Evolutionary conservation across 2,113 vertebrate species (phyloP).

Genomic region (Eupsittula cactorum): DNA sequence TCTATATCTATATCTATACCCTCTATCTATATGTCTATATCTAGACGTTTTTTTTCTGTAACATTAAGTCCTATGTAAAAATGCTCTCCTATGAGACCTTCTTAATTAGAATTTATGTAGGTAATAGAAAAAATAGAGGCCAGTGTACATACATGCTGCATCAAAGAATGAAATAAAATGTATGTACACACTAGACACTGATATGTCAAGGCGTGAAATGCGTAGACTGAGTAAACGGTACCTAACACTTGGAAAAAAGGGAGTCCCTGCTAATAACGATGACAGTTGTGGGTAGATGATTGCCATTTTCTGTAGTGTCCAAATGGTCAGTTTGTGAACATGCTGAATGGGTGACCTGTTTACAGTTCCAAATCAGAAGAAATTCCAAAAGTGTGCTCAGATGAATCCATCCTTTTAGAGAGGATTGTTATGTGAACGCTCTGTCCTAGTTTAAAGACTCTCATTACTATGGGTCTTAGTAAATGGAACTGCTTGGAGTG

Average conservation of each 20-base stretch:
- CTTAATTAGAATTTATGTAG: not conserved
- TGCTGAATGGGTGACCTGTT: not conserved
- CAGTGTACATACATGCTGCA: not conserved
- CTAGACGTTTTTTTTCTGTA: not conserved
- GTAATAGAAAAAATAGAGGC: not conserved
- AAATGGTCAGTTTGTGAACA: not conserved
- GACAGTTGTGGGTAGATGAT: not conserved
- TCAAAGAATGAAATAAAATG: not conserved
- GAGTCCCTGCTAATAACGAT: not conserved
- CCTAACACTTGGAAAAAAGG: not conserved
- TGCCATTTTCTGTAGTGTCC: not conserved
- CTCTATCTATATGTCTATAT: not conserved
- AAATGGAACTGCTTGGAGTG: not conserved
- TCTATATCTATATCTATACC: not conserved
- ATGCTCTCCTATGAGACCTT: not conserved
- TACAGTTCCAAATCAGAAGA: not conserved
- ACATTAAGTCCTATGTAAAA: not conserved
- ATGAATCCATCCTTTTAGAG: not conserved
- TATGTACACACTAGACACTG: not conserved
- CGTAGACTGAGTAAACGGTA: no score
- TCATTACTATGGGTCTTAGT: not conserved
- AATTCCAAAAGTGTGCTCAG: not conserved
- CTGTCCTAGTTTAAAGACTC: not conserved
- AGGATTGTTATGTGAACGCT: not conserved
- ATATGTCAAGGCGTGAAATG: not conserved